These are phyloP conservation scores for Setipinna tenuifilis DNA, from an alignment of 2,797 vertebrate species.

Conservation along the genomic window DNA sequence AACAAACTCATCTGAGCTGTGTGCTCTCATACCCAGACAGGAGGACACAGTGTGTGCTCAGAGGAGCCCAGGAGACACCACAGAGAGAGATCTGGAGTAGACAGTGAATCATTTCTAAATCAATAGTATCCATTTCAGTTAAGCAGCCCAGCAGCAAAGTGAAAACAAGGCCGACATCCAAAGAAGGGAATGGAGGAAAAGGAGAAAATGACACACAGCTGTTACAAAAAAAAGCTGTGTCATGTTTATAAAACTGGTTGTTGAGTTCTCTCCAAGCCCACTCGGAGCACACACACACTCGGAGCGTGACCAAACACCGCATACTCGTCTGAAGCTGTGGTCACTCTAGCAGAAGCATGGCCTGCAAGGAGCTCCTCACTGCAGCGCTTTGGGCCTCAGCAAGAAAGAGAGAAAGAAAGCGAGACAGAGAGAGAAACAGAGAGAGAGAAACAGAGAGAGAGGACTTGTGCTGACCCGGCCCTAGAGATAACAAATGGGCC, in stretches of 20 bases:
- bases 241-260: constrained; percentile 10
- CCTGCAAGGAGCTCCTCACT: background rate
- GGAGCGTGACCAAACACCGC: background rate
- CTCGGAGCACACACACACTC: background rate
- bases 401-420: background rate
- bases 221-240: background rate
- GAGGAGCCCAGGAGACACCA: background rate
- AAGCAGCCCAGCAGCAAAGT: background rate
- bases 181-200: background rate
- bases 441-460: background rate
- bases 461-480: constrained; percentile 20
- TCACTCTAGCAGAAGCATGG: background rate
- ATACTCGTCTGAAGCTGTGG: background rate
- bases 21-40: background rate
- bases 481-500: constrained; percentile 24
- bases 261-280: background rate
- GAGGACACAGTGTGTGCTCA: background rate
- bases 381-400: background rate
- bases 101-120: background rate
- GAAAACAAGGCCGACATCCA: background rate
- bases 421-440: background rate
- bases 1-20: background rate
- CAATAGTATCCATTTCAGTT: constrained; percentile 13
- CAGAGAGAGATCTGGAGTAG: background rate
- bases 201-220: background rate